Evolutionary conservation across 2,888 invertebrate genomes (phyloP), one percentile per base, ranked within the genome.

Genomic region (Branchellion lobata): DNA sequence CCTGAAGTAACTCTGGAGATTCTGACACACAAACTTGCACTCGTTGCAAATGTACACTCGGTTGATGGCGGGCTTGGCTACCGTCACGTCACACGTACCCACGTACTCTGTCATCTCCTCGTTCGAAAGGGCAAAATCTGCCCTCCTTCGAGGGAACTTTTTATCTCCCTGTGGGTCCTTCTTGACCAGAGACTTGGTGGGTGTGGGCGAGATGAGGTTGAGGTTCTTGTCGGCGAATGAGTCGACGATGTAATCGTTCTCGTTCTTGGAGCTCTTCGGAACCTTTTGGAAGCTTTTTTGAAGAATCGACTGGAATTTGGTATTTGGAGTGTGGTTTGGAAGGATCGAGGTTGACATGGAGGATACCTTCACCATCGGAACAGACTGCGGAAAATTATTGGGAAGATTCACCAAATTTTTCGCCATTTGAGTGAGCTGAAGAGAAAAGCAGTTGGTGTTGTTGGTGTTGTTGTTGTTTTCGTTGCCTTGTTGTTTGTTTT

Each of bases 91-190:
- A 18, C 72, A 29, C 31, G 80, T 68, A 1, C 84, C 84, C 68
- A 84, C 71, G 80, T 84, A 84, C 76, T 84, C 84, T 29, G 82
- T 81, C 34, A 84, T 81, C 72, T 84, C 84, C 51, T 83, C 84
- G 2, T 82, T 68, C 21, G 83, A 83, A 69, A 84, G 79, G 21
- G 81, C 69, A 40, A 84, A 83, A 11, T 84, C 83, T 0, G 80
- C 78, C 0, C 79, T 77, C n/a, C 84, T 71, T 27, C 84, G 77
- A 21, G 83, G 80, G 14, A 81, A 76, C 47, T 82, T 83, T 53
- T 82, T 79, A 3, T 80, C 81, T 21, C 81, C 82, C 57, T 80
- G 33, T 29, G 80, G 82, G 31, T 65, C 29, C n/a, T n/a, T n/a
- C n/a, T n/a, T n/a, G n/a, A n/a, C n/a, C n/a, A n/a, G n/a, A n/a